These are phyloP conservation scores for Lampropteryx suffumata DNA, from an alignment of 2,888 invertebrate genomes.

Conservation along the genomic window DNA sequence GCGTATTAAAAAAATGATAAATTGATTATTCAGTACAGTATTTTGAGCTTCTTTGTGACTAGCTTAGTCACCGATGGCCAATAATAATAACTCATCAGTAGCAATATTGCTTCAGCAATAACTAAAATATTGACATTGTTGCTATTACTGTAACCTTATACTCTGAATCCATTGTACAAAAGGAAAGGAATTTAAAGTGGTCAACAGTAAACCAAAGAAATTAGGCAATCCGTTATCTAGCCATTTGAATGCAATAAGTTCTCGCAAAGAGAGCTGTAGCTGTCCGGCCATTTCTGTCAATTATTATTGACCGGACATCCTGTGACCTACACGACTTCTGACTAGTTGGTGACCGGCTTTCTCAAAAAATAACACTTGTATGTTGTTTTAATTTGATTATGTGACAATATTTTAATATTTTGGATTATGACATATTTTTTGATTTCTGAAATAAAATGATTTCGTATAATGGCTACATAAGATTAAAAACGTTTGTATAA, in stretches of 20 bases:
- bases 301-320: neutral
- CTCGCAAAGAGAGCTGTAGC: conserved; percentile 1
- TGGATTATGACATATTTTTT: too few relatives aligned
- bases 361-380: too few relatives aligned
- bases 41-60: conserved; percentile 7
- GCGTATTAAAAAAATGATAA: too few relatives aligned
- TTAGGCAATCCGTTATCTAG: conserved; percentile 18
- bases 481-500: too few relatives aligned
- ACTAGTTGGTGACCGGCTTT: neutral
- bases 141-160: conserved; percentile 19
- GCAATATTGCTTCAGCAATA: conserved; percentile 12
- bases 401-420: too few relatives aligned
- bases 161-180: conserved; percentile 2
- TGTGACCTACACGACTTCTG: neutral
- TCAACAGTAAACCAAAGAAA: conserved; percentile 13
- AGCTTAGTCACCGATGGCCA: conserved; percentile 2
- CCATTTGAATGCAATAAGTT: conserved; percentile 18
- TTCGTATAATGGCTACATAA: too few relatives aligned
- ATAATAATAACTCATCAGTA: conserved; percentile 19
- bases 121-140: conserved; percentile 7
- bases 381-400: too few relatives aligned
- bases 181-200: conserved; percentile 11
- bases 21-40: neutral
- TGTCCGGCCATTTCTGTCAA: conserved; percentile 2
- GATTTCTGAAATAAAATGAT: too few relatives aligned